These are phyloP conservation scores for Bufo bufo DNA, from an alignment of 2,113 vertebrate species.

Conservation along the genomic window DNA sequence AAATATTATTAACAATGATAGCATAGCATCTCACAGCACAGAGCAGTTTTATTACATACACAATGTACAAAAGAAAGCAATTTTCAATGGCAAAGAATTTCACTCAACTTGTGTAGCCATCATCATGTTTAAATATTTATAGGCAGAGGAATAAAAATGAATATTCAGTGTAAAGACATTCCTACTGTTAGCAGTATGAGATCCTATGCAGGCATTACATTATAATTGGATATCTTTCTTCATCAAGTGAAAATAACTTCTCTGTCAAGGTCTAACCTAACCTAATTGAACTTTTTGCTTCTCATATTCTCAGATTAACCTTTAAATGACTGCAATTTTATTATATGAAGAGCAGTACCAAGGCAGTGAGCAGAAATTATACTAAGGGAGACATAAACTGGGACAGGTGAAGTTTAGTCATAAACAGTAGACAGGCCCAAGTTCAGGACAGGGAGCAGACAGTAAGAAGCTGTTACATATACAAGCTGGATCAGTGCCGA, in stretches of 20 bases:
- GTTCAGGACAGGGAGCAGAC: too few relatives aligned
- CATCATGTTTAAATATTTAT: constrained; percentile 41
- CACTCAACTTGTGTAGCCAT: constrained; percentile 4
- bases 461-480: too few relatives aligned
- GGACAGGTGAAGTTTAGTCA: too few relatives aligned
- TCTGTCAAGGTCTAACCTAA: constrained; percentile 1
- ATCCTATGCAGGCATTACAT: constrained; percentile 3
- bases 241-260: constrained; percentile 29
- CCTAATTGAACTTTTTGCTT: background rate
- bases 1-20: background rate
- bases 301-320: background rate
- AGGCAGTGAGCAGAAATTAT: too few relatives aligned
- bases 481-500: too few relatives aligned
- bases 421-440: too few relatives aligned
- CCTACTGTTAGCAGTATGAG: constrained; percentile 31
- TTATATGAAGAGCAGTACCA: background rate
- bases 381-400: too few relatives aligned
- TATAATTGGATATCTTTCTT: constrained; percentile 34
- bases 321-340: background rate
- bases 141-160: constrained; percentile 27
- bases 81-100: constrained; percentile 19
- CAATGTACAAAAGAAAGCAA: background rate
- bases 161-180: constrained; percentile 23
- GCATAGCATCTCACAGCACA: background rate
- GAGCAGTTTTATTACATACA: background rate